A percentile compares a stretch with the other conserved stretches of the same genome.
These are phyloP conservation scores for Lampropteryx suffumata DNA, from an alignment of 2,888 invertebrate genomes.

Conservation along the genomic window DNA sequence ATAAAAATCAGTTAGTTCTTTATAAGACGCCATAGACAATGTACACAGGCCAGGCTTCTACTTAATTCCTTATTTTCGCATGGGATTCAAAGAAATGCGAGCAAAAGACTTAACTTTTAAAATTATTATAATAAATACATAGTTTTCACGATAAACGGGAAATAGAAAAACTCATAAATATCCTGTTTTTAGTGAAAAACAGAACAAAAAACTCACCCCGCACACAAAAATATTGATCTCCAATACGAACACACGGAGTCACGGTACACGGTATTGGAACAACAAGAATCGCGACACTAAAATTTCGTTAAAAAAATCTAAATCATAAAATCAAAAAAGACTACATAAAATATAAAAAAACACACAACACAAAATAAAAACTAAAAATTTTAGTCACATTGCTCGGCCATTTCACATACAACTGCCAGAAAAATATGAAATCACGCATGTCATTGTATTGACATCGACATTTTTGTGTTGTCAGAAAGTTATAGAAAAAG, in stretches of 20 bases:
- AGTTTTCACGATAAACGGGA: no score
- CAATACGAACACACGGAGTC: slow-evolving; percentile 41
- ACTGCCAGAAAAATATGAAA: slow-evolving; percentile 40
- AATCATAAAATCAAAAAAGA: slow-evolving; percentile 62
- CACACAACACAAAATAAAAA: slow-evolving; percentile 79
- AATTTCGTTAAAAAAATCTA: slow-evolving; percentile 74
- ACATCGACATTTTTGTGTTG: not conserved
- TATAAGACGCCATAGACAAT: no score
- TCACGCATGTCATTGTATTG: not conserved
- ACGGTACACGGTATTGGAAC: slow-evolving; percentile 43
- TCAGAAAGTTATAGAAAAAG: not conserved
- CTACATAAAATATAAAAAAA: slow-evolving; percentile 78
- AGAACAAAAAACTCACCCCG: slow-evolving; percentile 4
- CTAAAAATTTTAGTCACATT: slow-evolving; percentile 79
- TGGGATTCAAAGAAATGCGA: no score
- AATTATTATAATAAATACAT: no score
- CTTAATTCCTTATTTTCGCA: no score
- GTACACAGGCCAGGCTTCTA: no score
- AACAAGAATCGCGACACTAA: slow-evolving; percentile 51
- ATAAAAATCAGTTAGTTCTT: no score
- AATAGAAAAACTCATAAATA: no score
- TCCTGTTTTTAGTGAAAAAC: no score
- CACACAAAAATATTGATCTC: slow-evolving; percentile 24
- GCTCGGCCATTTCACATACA: slow-evolving; percentile 66
- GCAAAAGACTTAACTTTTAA: no score